phyloP scores from a whole-genome alignment of 2,888 invertebrate species.

The Alloplasta piceator region DNA sequence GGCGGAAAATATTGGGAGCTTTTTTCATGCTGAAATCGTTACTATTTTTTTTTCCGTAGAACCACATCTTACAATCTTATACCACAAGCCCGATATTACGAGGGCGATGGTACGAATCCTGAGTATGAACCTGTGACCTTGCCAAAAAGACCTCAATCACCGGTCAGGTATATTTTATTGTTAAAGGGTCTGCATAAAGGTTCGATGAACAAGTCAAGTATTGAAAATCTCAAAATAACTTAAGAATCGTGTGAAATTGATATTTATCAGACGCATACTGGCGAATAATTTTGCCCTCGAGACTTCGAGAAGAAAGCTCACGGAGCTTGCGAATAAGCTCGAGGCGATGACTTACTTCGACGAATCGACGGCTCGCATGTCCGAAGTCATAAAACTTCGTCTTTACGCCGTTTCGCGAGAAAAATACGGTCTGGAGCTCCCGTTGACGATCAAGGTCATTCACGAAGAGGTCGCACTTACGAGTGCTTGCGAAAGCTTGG shows the following conservation, averaged over 20 bases:
- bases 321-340: conserved; percentile 5
- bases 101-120: conserved; percentile 21
- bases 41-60: conserved; percentile 29
- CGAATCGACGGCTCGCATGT: conserved; percentile 60
- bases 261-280: conserved; percentile 55
- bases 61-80: conserved; percentile 35
- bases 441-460: conserved; percentile 57
- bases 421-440: conserved; percentile 31
- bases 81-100: conserved; percentile 44
- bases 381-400: conserved; percentile 40
- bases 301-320: conserved; percentile 39
- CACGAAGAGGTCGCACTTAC: conserved; percentile 59
- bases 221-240: not conserved
- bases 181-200: not conserved
- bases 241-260: conserved; percentile 4
- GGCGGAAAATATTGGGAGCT: conserved; percentile 8
- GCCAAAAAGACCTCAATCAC: conserved; percentile 42
- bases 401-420: conserved; percentile 11
- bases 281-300: conserved; percentile 63
- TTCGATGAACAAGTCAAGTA: not conserved
- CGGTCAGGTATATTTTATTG: conserved; percentile 36
- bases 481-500: conserved; percentile 43
- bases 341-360: conserved; percentile 31
- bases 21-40: conserved; percentile 25
- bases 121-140: conserved; percentile 31